Evolutionary conservation across 2,113 vertebrate species (phyloP), one percentile per base, ranked within the genome.

Genomic region (Scartelaos histophorus): DNA sequence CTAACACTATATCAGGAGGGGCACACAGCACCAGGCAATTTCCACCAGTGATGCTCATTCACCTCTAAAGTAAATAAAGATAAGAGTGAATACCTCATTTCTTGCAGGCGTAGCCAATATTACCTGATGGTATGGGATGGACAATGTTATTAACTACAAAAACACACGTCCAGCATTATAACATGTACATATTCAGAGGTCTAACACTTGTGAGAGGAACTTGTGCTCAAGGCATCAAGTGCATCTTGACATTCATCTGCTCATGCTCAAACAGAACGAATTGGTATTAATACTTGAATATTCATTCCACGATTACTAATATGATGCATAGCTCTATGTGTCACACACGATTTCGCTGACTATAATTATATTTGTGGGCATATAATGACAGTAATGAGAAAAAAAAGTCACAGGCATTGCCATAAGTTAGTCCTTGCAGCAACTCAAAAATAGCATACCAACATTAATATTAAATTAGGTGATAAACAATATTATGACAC

Each of bases 11-110:
- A 85, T 86, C 86, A 84, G 22, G 76, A 61, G 71, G 60, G 80
- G 66, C 76, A 74, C 73, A 71, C 61, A 76, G 68, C 57, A 69
- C 54, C 73, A 66, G 51, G 77, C 54, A 76, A 78, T 74, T 81
- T 75, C 84, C 72, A 86, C 83, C 83, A 53, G 35, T 1, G 29
- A 58, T 69, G 46, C 65, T 67, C 77, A 70, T 64, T 79, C 69
- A 78, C 81, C 80, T 78, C 77, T 71, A 86, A 84, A 82, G 85
- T 76, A 85, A 80, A 83, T 35, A 62, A 53, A 82, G 75, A 90
- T 81, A 74, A 85, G 71, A 74, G 69, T 61, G 72, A 22, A 25
- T 38, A 64, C 22, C 22, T 38, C 34, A 43, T 57, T 87, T 64
- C 46, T 74, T 74, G 34, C 15, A 21, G 38, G 72, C 45, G 73